Evolutionary conservation across 2,888 invertebrate genomes (phyloP), one percentile per base, ranked within the genome.

Genomic region (Dolichomitus sp.): DNA sequence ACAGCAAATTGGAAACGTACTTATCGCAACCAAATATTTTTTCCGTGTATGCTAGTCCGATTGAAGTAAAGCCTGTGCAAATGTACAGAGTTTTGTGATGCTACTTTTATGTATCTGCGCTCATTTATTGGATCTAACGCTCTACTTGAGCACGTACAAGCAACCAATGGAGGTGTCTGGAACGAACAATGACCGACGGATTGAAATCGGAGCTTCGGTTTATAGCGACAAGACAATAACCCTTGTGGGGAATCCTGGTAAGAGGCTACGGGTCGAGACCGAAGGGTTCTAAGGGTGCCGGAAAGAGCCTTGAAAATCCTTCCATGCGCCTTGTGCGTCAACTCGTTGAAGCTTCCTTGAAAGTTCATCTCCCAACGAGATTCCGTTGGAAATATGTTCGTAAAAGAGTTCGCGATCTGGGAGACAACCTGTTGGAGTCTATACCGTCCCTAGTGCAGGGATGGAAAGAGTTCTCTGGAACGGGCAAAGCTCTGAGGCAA

Each of bases 151-250:
- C 84, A 87, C 87, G 88, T 87, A 88, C 83, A 63, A 54, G 37
- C 17, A 69, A 57, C 23, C 48, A 27, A 37, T 42, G 14, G 23
- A 33, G 57, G 61, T 75, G 70, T 68, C 68, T 42, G 40, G 61
- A 70, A 52, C 76, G 37, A 61, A 50, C 80, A 86, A 84, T 83
- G 78, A 83, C 84, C 68, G 83, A 84, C 74, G 89, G 90, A 90
- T 89, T 88, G 89, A 89, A 90, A 89, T 89, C 87, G 88, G 89
- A 89, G 89, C 89, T 88, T 86, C 82, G 84, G 86, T 84, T 80
- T 84, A 78, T 80, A 66, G 83, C 68, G 86, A 84, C 76, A 63
- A 87, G 88, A 90, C 89, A 89, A 89, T 89, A 87, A 68, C 48
- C 70, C 45, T 59, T 75, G 61, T 59, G 69, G 75, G 69, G 75